phyloP scores from a whole-genome alignment of 2,888 invertebrate species.

The Spicauda simplicius region DNA sequence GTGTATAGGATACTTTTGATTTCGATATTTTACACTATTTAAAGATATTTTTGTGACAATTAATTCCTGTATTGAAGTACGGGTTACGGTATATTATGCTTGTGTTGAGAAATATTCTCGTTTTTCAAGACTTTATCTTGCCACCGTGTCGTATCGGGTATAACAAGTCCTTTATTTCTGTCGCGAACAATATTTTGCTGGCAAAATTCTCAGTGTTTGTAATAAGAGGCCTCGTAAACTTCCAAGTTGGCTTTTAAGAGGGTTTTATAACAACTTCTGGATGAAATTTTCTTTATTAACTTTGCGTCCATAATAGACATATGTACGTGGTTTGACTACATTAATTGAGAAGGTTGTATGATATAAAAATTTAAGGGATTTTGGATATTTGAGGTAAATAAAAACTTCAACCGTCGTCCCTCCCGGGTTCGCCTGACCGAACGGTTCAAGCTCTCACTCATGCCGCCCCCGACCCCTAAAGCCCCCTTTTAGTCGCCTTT shows the following conservation, averaged over 20 bases:
- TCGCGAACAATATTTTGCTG: conserved; percentile 20
- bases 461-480: too few species aligned
- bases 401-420: too few species aligned
- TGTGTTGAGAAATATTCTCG: too few species aligned
- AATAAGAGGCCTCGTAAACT: conserved; percentile 19
- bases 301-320: not conserved
- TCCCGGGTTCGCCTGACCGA: too few species aligned
- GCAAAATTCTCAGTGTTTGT: conserved; percentile 11
- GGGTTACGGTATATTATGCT: too few species aligned
- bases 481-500: too few species aligned
- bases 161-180: conserved; percentile 6
- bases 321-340: conserved; percentile 16
- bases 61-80: too few species aligned
- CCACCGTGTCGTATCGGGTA: not conserved
- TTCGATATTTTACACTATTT: too few species aligned
- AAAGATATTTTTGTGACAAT: too few species aligned
- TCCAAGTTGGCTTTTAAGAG: conserved; percentile 11
- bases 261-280: not conserved
- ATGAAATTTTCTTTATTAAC: conserved; percentile 6
- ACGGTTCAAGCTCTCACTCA: too few species aligned
- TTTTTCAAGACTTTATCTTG: not conserved
- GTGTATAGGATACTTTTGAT: too few species aligned
- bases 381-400: not conserved
- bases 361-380: not conserved
- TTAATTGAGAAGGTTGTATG: not conserved